Percentiles rank a stretch among this genome's conserved stretches.
Evolutionary conservation across 2,797 vertebrate genomes (phyloP).

Genomic region (Acridotheres tristis): DNA sequence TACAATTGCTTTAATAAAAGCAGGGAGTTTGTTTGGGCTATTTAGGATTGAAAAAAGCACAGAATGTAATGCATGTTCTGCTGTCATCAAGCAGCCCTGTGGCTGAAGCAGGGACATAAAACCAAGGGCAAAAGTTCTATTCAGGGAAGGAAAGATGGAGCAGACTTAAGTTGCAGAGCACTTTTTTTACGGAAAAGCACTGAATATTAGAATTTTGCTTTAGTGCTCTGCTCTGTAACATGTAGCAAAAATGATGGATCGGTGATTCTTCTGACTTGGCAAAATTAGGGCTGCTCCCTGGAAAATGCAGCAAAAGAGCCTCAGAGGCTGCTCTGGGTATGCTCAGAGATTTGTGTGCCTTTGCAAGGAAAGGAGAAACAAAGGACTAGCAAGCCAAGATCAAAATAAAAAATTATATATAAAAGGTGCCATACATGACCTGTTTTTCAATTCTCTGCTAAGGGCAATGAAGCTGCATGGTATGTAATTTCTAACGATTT

Average conservation of each 20-base stretch:
- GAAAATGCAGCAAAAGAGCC: neutral
- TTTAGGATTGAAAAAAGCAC: neutral
- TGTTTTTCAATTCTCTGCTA: neutral
- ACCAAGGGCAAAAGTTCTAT: neutral
- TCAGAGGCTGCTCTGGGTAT: neutral
- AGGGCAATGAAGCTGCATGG: neutral
- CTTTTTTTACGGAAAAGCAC: neutral
- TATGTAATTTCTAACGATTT: neutral
- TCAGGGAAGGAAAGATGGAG: neutral
- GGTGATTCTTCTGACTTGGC: neutral
- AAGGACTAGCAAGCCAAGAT: neutral
- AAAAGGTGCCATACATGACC: neutral
- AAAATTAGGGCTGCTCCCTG: constrained; percentile 2
- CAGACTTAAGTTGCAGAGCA: neutral
- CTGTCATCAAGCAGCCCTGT: neutral
- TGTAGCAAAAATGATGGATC: neutral
- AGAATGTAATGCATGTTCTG: neutral
- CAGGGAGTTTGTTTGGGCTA: neutral
- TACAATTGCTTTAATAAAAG: neutral
- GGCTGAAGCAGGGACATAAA: neutral
- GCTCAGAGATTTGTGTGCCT: neutral
- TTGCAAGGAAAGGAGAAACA: neutral
- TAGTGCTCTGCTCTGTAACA: neutral
- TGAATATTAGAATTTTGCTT: neutral
- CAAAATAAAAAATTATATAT: neutral